Base-by-base conservation (phyloP, 2,113 vertebrate genomes). In the Trogon surrucura region DNA sequence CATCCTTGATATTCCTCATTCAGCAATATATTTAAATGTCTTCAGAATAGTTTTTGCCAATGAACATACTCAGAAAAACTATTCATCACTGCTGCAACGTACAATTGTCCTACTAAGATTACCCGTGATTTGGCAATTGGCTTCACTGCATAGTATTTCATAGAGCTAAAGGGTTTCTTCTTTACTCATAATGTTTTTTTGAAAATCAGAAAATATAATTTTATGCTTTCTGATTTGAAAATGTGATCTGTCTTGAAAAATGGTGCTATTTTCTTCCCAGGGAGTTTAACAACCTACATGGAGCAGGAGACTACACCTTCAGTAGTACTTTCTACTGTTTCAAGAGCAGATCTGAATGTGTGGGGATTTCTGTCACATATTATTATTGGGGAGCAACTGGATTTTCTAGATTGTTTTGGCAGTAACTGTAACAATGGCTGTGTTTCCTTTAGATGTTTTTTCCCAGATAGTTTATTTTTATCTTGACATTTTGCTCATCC, bases 401-500 rank as follows among this genome's bases (percentile, higher is more conserved):
- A 86, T 97, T 97, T 97, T 92, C 91, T 94, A 88, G 91, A 94
- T 96, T 96, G 83, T 97, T 97, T 98, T 96, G 91, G 82, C 79
- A 96, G 95, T 87, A 97, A 96, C 91, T 96, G 75, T 97, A 97
- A 97, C 96, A 98, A 96, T 95, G 89, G 78, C 62, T 95, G 36
- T 93, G 88, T 87, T 93, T 97, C 88, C 93, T 94, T 88, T 94
- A 41, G 83, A 90, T 91, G 26, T 94, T 97, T 96, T 85, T 78
- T 69, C 82, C 67, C 67, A 90, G 90, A 70, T 90, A 97, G 88
- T 96, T 97, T 98, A 98, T 98, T 98, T 98, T 98, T 98, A 95
- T 97, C 97, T 81, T 98, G 98, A 98, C 98, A 98, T 98, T 98
- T 97, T 98, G 97, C 97, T 96, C 97, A 96, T 97, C 95, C 96